A percentile compares a stretch with the other conserved stretches of the same genome.
Evolutionary conservation across 2,797 vertebrate species (phyloP).

Genomic region (Remorina albescens): DNA sequence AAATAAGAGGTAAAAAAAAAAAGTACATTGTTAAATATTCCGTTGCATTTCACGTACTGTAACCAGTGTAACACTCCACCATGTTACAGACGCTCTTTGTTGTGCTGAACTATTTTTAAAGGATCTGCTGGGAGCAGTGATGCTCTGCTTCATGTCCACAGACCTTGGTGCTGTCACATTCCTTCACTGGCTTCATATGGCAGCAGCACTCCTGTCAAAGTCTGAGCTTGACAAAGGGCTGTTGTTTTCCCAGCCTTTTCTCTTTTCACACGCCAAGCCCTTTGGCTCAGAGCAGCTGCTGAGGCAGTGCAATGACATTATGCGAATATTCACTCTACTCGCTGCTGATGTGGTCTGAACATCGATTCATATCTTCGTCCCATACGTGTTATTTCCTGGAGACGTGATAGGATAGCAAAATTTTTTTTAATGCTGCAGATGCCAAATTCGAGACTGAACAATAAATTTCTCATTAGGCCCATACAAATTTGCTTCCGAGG

Average conservation of each 20-base stretch:
- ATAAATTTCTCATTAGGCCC: conserved; percentile 16
- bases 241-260: conserved; percentile 75
- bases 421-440: conserved; percentile 25
- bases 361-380: conserved; percentile 65
- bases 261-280: conserved; percentile 64
- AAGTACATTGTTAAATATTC: not conserved
- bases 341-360: conserved; percentile 52
- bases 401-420: conserved; percentile 64
- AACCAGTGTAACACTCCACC: not conserved
- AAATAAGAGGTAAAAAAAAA: too few relatives aligned
- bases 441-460: conserved; percentile 33
- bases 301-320: conserved; percentile 74
- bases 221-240: conserved; percentile 65
- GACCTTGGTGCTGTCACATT: conserved; percentile 53
- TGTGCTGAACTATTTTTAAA: conserved; percentile 13
- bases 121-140: conserved; percentile 10
- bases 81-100: not conserved
- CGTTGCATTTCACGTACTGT: not conserved
- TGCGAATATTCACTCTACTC: conserved; percentile 69
- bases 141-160: conserved; percentile 44
- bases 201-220: conserved; percentile 50
- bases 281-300: conserved; percentile 64
- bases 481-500: conserved; percentile 6
- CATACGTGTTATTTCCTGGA: conserved; percentile 68
- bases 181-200: conserved; percentile 53